phyloP scores from a whole-genome alignment of 1,140 invertebrate species.

The Cydia fagiglandana region DNA sequence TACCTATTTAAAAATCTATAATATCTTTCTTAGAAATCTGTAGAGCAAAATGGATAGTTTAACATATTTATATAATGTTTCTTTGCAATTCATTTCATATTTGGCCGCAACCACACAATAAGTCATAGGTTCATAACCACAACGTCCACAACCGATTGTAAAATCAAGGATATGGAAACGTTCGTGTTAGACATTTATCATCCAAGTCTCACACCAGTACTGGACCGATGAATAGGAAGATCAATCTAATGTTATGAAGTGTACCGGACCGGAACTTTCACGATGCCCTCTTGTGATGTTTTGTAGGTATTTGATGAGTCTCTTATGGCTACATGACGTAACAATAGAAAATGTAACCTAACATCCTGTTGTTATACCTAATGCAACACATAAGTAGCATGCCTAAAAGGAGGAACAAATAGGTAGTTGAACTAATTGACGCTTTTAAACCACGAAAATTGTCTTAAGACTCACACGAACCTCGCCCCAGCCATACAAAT shows the following conservation, averaged over 20 bases:
- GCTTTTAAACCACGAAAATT: background rate
- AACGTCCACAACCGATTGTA: background rate
- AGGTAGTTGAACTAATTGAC: background rate
- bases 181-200: background rate
- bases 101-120: background rate
- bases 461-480: too few species aligned
- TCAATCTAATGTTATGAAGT: constrained; percentile 1
- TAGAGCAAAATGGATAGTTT: too few species aligned
- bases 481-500: too few species aligned
- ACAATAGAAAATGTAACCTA: background rate
- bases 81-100: background rate
- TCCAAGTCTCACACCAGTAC: background rate
- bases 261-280: constrained; percentile 6
- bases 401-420: background rate
- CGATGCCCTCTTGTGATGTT: constrained; percentile 4
- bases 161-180: background rate
- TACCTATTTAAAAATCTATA: too few species aligned
- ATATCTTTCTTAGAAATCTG: too few species aligned
- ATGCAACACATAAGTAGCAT: background rate
- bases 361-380: constrained; percentile 3
- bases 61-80: background rate
- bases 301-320: constrained; percentile 3
- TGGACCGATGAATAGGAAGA: background rate
- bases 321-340: constrained; percentile 7
- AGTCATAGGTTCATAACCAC: too few species aligned